Evolutionary conservation across 2,797 vertebrate species (phyloP).

Genomic region (Hypotaenidia philippensis): DNA sequence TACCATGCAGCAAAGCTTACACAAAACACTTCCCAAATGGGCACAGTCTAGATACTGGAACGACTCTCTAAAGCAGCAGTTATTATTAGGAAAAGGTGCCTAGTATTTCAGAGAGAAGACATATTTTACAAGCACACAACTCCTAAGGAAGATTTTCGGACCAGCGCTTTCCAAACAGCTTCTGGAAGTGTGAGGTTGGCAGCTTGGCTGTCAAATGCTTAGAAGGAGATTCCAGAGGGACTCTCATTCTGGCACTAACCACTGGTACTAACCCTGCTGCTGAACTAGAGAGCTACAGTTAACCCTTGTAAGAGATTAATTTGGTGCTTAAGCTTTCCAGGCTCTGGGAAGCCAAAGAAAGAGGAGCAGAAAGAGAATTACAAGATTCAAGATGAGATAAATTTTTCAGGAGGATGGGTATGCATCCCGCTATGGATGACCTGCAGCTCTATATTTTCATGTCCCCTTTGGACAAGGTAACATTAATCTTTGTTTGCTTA

Average conservation of each 20-base stretch:
- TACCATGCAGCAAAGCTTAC: background rate
- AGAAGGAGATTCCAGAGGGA: background rate
- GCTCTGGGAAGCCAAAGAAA: background rate
- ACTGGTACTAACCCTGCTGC: background rate
- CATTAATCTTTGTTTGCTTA: background rate
- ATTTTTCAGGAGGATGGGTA: background rate
- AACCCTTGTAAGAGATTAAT: background rate
- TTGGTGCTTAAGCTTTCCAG: background rate
- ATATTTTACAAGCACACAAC: background rate
- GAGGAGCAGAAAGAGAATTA: background rate
- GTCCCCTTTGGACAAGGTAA: background rate
- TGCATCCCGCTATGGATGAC: background rate
- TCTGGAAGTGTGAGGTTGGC: background rate
- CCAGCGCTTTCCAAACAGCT: background rate
- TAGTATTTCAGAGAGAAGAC: background rate
- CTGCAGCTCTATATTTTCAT: accelerated
- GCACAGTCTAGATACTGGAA: background rate
- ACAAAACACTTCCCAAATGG: background rate
- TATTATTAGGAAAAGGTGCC: background rate
- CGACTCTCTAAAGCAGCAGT: background rate
- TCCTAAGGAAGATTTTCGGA: background rate
- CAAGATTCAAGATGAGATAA: background rate
- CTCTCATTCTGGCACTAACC: no score
- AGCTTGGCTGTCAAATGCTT: background rate
- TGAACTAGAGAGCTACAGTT: background rate